A percentile compares a stretch with the other conserved stretches of the same genome.
Evolutionary conservation across 2,888 invertebrate genomes (phyloP).

Genomic region (Pyrochroa serraticornis): DNA sequence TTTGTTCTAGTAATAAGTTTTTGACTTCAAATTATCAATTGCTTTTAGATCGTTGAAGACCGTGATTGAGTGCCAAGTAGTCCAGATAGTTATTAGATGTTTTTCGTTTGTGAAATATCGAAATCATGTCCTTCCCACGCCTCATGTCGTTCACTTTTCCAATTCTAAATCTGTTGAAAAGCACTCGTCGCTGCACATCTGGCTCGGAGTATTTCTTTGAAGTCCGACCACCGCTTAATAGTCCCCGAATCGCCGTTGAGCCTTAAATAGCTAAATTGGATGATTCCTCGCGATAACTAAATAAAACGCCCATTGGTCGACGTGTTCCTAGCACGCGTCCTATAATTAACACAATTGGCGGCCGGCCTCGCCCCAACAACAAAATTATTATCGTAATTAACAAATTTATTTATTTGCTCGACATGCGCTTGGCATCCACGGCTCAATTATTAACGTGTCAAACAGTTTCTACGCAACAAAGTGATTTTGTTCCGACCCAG

Average conservation of each 20-base stretch:
- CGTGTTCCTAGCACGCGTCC: constrained; percentile 6
- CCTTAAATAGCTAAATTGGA: no score
- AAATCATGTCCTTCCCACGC: constrained; percentile 15
- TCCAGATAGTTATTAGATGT: constrained; percentile 5
- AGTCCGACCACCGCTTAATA: constrained; percentile 6
- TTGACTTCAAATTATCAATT: no score
- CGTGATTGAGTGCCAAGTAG: no score
- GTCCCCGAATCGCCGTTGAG: background rate
- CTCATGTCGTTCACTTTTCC: constrained; percentile 18
- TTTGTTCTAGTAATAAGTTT: no score
- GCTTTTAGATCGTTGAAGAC: no score
- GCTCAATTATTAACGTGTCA: background rate
- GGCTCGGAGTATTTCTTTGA: constrained; percentile 14
- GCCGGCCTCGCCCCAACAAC: background rate
- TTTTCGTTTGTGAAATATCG: constrained; percentile 13
- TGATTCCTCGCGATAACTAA: no score
- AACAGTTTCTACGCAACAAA: no score
- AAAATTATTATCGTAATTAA: constrained; percentile 2
- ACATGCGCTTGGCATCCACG: constrained; percentile 3
- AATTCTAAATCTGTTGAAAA: constrained; percentile 8
- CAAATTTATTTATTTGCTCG: constrained; percentile 11
- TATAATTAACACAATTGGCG: constrained; percentile 1
- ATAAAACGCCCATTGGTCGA: background rate
- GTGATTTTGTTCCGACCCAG: no score
- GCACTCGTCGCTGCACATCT: constrained; percentile 12